Percentiles rank a stretch among this genome's conserved stretches.
Evolutionary conservation across 2,888 invertebrate genomes (phyloP).

Genomic region (Cryptocephalus moraei): DNA sequence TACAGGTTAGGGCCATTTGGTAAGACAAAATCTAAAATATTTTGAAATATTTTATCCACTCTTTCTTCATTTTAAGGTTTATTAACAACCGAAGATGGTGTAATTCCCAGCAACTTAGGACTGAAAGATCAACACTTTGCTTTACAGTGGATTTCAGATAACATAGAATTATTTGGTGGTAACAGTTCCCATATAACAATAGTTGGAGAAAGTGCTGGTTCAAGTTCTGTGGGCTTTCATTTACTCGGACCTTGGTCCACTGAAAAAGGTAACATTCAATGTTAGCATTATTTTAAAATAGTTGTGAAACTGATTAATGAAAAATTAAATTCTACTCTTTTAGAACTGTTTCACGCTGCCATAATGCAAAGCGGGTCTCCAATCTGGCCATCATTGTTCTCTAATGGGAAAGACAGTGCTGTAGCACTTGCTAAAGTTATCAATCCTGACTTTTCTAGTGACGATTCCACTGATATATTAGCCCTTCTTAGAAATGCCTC

Average conservation of each 20-base stretch:
- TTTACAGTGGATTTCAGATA: not conserved
- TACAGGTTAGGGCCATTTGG: slow-evolving; percentile 62
- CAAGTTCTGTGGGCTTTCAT: not conserved
- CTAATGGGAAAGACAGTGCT: slow-evolving; percentile 2
- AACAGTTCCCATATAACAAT: not conserved
- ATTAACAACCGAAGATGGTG: not conserved
- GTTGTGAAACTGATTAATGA: no score
- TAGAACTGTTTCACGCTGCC: slow-evolving; percentile 8
- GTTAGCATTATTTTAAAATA: no score
- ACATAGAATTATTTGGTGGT: not conserved
- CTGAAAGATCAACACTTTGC: not conserved
- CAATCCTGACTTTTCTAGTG: slow-evolving; percentile 4
- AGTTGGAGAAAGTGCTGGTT: not conserved
- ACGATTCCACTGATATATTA: slow-evolving; percentile 5
- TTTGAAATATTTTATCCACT: not conserved
- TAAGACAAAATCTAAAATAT: not conserved
- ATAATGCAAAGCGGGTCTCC: slow-evolving; percentile 11
- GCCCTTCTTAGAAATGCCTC: slow-evolving; percentile 4
- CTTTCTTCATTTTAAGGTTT: not conserved
- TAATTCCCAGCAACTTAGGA: not conserved
- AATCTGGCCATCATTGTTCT: not conserved
- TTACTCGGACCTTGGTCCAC: not conserved
- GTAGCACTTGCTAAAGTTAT: slow-evolving; percentile 5
- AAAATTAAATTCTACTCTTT: not conserved
- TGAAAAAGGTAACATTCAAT: slow-evolving; percentile 1